These are phyloP conservation scores for Metopia argyrocephala DNA, from an alignment of 2,888 invertebrate species.

Conservation along the genomic window DNA sequence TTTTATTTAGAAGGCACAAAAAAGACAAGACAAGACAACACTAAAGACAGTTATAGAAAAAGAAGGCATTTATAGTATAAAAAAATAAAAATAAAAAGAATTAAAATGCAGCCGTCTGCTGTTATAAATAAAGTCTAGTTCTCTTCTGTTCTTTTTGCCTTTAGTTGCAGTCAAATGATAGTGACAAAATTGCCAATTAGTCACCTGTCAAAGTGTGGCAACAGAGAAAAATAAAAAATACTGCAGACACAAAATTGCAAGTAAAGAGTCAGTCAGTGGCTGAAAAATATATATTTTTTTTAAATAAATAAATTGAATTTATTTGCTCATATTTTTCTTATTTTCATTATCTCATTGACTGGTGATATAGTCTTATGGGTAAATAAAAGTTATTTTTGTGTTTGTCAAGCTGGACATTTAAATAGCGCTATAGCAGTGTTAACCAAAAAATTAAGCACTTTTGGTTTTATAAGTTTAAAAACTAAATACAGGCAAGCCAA, in stretches of 20 bases:
- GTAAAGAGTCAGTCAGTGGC: no score
- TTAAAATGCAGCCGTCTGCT: background rate
- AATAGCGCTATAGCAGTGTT: no score
- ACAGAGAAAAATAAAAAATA: no score
- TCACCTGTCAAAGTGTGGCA: conserved; percentile 63
- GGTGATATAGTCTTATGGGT: background rate
- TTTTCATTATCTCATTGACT: conserved; percentile 20
- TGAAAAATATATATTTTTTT: no score
- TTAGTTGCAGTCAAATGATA: conserved; percentile 57
- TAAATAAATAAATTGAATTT: no score
- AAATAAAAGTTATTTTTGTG: no score
- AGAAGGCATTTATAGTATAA: background rate
- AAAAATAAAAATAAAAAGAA: background rate
- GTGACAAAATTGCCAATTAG: conserved; percentile 64
- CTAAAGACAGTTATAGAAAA: background rate
- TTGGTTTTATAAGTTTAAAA: no score
- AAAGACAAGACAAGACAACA: conserved; percentile 3
- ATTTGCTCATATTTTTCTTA: background rate
- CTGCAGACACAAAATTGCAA: conserved; percentile 34
- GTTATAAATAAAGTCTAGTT: conserved; percentile 35
- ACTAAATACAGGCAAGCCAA: no score
- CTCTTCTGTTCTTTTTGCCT: background rate
- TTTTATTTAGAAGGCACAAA: conserved; percentile 27
- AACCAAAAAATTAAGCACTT: no score
- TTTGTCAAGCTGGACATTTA: no score